Conservation (phyloP, 1,140 invertebrate species). For the Solenopsis fugax region DNA sequence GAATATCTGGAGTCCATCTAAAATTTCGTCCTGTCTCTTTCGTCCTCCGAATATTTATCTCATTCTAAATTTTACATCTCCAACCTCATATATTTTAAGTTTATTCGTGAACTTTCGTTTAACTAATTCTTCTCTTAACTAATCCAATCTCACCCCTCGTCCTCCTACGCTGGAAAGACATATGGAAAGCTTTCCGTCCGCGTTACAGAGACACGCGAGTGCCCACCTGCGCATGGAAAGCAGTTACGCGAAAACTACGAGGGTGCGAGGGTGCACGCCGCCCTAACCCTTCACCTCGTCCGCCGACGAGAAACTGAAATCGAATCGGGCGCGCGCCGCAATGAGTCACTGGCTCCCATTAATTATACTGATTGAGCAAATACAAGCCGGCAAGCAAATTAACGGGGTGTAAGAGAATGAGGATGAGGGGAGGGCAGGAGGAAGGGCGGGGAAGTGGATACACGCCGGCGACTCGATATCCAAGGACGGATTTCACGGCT, state of each 20-base stretch:
- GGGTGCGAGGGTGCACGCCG: constrained; percentile 2
- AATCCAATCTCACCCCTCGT: not conserved
- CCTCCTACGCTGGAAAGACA: not conserved
- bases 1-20: not conserved
- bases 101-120: not conserved
- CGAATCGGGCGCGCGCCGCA: constrained; percentile 48
- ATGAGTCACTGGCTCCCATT: constrained; percentile 67
- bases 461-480: constrained; percentile 4
- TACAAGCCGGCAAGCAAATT: constrained; percentile 49
- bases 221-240: not conserved
- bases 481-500: constrained; percentile 14
- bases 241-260: constrained; percentile 20
- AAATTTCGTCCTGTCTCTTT: not conserved
- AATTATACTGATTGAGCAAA: constrained; percentile 71
- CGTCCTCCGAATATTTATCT: not conserved
- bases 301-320: constrained; percentile 55
- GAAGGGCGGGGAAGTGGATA: not conserved
- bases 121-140: not conserved
- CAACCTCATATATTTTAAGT: not conserved
- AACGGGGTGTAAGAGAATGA: constrained; percentile 38
- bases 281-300: not conserved
- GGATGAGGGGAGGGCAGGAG: not conserved
- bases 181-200: not conserved
- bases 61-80: not conserved
- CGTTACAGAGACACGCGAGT: constrained; percentile 24